These are phyloP conservation scores for Ceriagrion tenellum DNA, from an alignment of 2,888 invertebrate genomes.

Conservation along the genomic window DNA sequence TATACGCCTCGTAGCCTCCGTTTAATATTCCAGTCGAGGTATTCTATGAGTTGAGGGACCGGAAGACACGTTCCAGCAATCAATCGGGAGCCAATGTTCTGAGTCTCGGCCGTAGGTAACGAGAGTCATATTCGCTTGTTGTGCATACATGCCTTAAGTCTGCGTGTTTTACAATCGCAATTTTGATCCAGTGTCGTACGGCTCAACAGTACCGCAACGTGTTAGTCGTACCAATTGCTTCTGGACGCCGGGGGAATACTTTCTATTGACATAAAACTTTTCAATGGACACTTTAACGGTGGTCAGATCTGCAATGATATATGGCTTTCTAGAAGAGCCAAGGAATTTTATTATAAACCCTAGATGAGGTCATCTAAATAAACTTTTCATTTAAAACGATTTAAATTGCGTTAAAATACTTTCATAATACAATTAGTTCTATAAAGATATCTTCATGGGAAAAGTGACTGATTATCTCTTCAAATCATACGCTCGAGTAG, in stretches of 20 bases:
- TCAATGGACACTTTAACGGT: not conserved
- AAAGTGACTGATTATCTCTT: no score
- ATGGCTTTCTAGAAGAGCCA: not conserved
- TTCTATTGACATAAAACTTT: not conserved
- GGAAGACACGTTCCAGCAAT: constrained; percentile 19
- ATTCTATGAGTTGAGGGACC: not conserved
- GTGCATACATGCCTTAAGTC: not conserved
- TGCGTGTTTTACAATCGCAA: constrained; percentile 32
- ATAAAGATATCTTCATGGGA: no score
- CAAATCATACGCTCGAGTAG: no score
- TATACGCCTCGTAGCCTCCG: not conserved
- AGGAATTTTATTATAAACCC: no score
- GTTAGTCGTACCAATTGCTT: not conserved
- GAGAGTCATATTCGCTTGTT: not conserved
- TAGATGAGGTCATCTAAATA: not conserved
- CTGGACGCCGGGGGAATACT: not conserved
- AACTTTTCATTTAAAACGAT: no score
- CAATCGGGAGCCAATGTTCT: not conserved
- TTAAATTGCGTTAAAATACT: no score
- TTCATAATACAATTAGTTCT: no score
- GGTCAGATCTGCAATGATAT: not conserved
- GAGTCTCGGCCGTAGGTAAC: not conserved
- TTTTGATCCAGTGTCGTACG: not conserved
- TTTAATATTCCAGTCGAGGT: not conserved
- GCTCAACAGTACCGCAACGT: not conserved